Evolutionary conservation across 2,888 invertebrate species (phyloP).

Genomic region (Pseudeuparius sepicola): DNA sequence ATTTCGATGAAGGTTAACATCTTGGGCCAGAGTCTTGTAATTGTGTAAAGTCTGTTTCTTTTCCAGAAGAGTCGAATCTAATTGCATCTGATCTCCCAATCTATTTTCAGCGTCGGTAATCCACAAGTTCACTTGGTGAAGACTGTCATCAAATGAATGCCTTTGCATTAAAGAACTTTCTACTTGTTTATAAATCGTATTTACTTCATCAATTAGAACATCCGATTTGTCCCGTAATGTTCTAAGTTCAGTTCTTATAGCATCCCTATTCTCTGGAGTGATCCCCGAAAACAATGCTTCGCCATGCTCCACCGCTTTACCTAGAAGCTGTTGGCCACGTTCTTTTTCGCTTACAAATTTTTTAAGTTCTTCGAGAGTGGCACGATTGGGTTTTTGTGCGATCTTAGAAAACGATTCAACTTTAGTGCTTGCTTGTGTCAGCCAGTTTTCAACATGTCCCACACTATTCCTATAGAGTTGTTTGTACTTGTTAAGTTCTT

Average conservation of each 20-base stretch:
- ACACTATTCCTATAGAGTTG: slow-evolving; percentile 56
- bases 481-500: slow-evolving; percentile 61
- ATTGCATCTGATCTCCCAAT: slow-evolving; percentile 57
- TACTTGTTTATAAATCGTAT: slow-evolving; percentile 74
- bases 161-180: slow-evolving; percentile 84
- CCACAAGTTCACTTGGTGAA: slow-evolving; percentile 81
- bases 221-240: slow-evolving; percentile 75
- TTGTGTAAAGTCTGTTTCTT: slow-evolving; percentile 81
- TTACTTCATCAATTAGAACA: slow-evolving; percentile 72
- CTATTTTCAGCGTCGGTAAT: slow-evolving; percentile 68
- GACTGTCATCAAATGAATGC: slow-evolving; percentile 88
- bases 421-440: slow-evolving; percentile 62
- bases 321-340: slow-evolving; percentile 65
- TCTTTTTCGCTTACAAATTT: slow-evolving; percentile 65
- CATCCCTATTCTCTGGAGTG: slow-evolving; percentile 78
- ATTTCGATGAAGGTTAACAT: slow-evolving; percentile 75
- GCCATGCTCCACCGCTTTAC: slow-evolving; percentile 74
- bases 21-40: slow-evolving; percentile 71
- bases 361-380: slow-evolving; percentile 67
- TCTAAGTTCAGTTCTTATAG: slow-evolving; percentile 71
- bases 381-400: slow-evolving; percentile 68
- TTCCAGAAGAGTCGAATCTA: slow-evolving; percentile 73
- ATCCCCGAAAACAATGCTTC: slow-evolving; percentile 76
- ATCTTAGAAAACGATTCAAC: slow-evolving; percentile 62
- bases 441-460: slow-evolving; percentile 66